Conservation (phyloP, 2,113 vertebrate genomes). For the Morphnarchus princeps region DNA sequence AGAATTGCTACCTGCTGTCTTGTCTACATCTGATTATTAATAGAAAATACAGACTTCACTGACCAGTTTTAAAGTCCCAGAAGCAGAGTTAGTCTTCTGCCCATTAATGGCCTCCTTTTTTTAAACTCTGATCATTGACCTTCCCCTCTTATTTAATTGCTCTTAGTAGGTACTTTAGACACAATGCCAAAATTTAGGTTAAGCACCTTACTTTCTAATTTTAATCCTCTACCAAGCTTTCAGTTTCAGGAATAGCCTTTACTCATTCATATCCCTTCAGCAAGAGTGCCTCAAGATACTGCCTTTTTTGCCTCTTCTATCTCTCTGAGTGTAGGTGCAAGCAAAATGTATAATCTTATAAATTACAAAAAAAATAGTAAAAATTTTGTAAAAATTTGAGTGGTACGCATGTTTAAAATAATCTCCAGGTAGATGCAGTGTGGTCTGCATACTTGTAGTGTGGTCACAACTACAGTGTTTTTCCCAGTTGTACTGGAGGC, state of each 20-base stretch:
- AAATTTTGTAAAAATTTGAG: not conserved
- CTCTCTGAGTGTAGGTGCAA: not conserved
- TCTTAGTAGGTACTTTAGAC: not conserved
- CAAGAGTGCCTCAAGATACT: not conserved
- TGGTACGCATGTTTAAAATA: not conserved
- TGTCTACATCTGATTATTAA: not conserved
- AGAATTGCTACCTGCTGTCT: not conserved
- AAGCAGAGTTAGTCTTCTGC: not conserved
- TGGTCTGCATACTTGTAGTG: not conserved
- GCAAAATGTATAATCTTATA: not conserved
- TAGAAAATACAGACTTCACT: not conserved
- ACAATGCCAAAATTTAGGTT: not conserved
- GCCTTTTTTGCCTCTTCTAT: not conserved
- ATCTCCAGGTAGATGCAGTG: not conserved
- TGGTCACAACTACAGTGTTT: rapidly evolving
- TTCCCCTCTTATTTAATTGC: not conserved
- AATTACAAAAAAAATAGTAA: not conserved
- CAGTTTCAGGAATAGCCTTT: not conserved
- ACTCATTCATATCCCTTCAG: not conserved
- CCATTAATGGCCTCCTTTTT: not conserved
- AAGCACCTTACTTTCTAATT: not conserved
- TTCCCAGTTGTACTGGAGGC: not conserved
- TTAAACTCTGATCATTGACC: not conserved
- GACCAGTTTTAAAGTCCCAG: not conserved
- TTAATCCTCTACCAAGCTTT: not conserved